A percentile compares a stretch with the other conserved stretches of the same genome.
phyloP scores from a whole-genome alignment of 2,797 vertebrate genomes.

The Trichosurus vulpecula region DNA sequence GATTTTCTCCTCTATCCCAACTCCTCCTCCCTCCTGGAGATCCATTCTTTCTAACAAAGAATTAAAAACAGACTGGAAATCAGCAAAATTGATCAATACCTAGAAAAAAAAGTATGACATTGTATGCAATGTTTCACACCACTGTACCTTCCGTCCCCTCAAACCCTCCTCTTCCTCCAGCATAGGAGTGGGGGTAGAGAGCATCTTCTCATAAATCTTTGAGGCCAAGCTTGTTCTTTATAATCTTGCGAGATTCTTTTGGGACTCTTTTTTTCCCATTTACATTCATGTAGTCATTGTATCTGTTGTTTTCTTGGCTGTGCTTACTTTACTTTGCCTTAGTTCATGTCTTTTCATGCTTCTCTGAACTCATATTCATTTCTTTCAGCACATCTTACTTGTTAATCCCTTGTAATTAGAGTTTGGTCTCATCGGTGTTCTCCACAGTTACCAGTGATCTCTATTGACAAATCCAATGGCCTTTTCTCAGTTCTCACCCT shows the following conservation, averaged over 20 bases:
- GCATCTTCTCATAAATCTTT: not conserved
- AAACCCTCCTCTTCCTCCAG: not conserved
- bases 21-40: not conserved
- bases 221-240: not conserved
- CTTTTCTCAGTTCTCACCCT: not conserved
- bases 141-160: not conserved
- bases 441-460: not conserved
- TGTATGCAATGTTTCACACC: not conserved
- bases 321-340: not conserved
- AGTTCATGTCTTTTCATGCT: not conserved
- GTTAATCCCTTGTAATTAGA: not conserved
- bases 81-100: not conserved
- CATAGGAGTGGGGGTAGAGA: not conserved
- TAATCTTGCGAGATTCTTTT: not conserved
- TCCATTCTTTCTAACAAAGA: not conserved
- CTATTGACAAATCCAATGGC: not conserved
- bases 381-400: not conserved
- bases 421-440: not conserved
- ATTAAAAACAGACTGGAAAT: not conserved
- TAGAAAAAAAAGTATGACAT: not conserved
- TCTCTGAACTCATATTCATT: not conserved
- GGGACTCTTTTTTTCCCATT: not conserved
- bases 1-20: not conserved
- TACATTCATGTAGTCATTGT: not conserved
- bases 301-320: not conserved